phyloP scores from a whole-genome alignment of 2,113 vertebrate genomes.

The Mustela lutreola region DNA sequence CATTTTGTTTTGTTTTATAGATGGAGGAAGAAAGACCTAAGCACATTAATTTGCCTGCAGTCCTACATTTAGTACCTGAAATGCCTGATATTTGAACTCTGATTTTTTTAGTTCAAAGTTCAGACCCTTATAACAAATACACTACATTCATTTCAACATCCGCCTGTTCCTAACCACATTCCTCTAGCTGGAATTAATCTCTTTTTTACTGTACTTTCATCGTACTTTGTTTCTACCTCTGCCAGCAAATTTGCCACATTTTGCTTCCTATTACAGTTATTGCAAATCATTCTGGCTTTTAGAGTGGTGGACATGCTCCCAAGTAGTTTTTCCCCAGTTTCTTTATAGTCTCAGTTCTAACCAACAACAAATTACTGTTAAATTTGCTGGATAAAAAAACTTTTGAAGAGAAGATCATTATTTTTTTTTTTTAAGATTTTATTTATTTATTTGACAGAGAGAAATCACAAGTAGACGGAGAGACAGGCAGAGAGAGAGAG shows the following conservation, averaged over 20 bases:
- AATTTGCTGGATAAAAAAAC: neutral
- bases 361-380: neutral
- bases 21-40: neutral
- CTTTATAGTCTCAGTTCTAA: neutral
- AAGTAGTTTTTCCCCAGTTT: neutral
- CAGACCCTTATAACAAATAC: neutral
- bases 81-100: neutral
- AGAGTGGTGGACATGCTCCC: neutral
- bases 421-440: neutral
- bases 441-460: too few relatives aligned
- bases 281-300: neutral
- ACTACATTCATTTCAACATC: neutral
- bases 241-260: neutral
- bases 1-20: constrained; percentile 11
- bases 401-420: constrained; percentile 8
- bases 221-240: neutral
- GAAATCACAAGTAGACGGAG: too few relatives aligned
- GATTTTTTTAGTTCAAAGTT: neutral
- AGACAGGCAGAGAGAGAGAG: too few relatives aligned
- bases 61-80: neutral
- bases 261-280: neutral
- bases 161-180: neutral
- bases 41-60: neutral
- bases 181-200: neutral
- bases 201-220: neutral